Evolutionary conservation across 2,113 vertebrate genomes (phyloP), one percentile per base, ranked within the genome.

Genomic region (Crocuta crocuta): DNA sequence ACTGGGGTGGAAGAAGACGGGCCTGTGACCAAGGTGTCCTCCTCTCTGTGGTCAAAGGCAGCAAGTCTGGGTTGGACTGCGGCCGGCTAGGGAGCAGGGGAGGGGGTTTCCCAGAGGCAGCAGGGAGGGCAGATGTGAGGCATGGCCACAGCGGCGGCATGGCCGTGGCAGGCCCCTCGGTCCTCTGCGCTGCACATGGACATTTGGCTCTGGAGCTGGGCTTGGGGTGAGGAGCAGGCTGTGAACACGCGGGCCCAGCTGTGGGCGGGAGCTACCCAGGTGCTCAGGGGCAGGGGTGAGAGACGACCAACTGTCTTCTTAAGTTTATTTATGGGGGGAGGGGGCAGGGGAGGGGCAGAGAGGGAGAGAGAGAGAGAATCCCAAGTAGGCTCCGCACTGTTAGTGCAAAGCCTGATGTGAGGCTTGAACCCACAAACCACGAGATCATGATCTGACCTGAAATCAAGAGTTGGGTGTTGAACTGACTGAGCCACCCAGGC

Each of bases 101-200:
- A 78, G 6, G 33, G 61, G 3, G 19, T n/a, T 13, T 3, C 61
- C 45, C 12, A 50, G 33, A n/a, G 74, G 68, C 28, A 13, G 19
- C 10, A 43, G 24, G 61, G 31, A 19, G 26, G 26, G 82, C n/a
- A 1, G 10, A 31, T 21, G 39, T 53, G n/a, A 24, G 26, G 55
- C 10, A 35, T n/a, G 45, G 55, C n/a, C 0, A 0, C 1, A 10
- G 71, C 43, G n/a, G 16, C 2, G 50, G 5, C 55, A 10, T 0
- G 4, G 53, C 43, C 53, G 13, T 4, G 31, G 26, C 7, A 26
- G 21, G 5, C 35, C 58, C 6, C 7, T 61, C 2, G 7, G 21
- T 23, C 24, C 8, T 31, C 7, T 2, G 10, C 28, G 19, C 50
- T 61, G 24, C 48, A 1, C 31, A 85, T 76, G 8, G 43, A 10